Evolutionary conservation across 64 coral and sea anemone species (phyloP).

Genomic region (Hydrozoanthus tunicans): DNA sequence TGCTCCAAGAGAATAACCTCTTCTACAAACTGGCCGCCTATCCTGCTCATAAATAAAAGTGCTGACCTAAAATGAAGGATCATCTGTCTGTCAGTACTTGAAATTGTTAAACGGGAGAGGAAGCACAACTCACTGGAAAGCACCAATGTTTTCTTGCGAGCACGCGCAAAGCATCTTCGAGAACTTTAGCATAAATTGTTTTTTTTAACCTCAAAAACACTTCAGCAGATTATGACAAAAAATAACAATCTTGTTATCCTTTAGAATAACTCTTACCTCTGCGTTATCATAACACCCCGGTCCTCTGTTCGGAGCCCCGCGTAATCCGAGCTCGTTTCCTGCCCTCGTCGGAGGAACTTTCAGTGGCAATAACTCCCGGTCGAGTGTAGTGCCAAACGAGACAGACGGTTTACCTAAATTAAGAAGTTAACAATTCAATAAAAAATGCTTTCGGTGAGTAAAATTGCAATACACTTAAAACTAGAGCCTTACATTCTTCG

Average conservation of each 20-base stretch:
- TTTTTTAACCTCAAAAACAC: not conserved
- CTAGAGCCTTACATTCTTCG: constrained; percentile 36
- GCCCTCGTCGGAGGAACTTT: constrained; percentile 83
- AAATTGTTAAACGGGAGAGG: not conserved
- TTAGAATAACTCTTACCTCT: constrained; percentile 58
- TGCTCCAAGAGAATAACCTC: constrained; percentile 95
- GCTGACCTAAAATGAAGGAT: constrained; percentile 68
- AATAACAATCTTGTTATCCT: not conserved
- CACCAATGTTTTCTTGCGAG: not conserved
- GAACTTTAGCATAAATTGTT: not conserved
- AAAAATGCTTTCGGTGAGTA: too few species aligned
- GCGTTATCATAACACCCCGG: constrained; percentile 97
- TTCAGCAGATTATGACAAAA: not conserved
- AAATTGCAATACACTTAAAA: not conserved
- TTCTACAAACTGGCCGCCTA: constrained; percentile 77
- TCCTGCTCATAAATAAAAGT: constrained; percentile 89
- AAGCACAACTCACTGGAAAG: not conserved
- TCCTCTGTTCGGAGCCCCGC: constrained; percentile 76
- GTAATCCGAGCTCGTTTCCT: constrained; percentile 77
- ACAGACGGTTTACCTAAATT: constrained; percentile 53
- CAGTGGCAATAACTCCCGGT: constrained; percentile 82
- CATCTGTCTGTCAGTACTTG: not conserved
- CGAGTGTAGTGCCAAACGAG: constrained; percentile 90
- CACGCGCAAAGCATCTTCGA: not conserved
- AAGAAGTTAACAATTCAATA: not conserved